Evolutionary conservation across 2,113 vertebrate genomes (phyloP), one percentile per base, ranked within the genome.

Genomic region (Actinemys pallida): DNA sequence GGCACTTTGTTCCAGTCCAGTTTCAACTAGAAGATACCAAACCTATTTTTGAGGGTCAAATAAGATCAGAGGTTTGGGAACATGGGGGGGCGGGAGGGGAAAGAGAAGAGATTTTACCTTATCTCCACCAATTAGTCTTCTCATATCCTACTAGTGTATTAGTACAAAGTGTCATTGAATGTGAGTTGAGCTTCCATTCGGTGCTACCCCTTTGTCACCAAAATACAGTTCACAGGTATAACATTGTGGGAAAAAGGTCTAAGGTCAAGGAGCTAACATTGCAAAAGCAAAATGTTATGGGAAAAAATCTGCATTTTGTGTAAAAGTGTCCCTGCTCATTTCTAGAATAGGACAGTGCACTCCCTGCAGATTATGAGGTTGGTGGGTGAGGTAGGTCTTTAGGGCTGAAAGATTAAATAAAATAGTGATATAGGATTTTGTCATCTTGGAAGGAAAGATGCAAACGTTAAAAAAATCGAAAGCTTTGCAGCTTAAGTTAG

Each of bases 221-320:
- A 76, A 19, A 31, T 65, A 50, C 86, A 92, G 20, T 93, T 95
- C 94, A 84, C 93, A 80, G 81, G 10, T 93, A 88, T 25, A 81
- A 79, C 47, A 16, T 50, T 39, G 57, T 20, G 47, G 20, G 59
- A 1, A 49, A 25, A 0, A 0, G 45, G 45, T 10, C 65, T n/a
- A 69, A 69, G 35, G 35, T n/a, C 17, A 22, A 27, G 22, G 24
- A 25, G 45, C 59, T 95, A 91, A 16, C 87, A 35, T 1, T 11
- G 89, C 92, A 84, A 65, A 93, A 90, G 85, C 83, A 87, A 69
- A 91, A 95, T 47, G 53, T 92, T 83, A 39, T 88, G 97, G 89
- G 81, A 52, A 13, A 39, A 76, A 9, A 47, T 29, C 42, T 27
- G 42, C 45, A 45, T 7, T 72, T 39, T 72, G n/a, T 45, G 75